These are phyloP conservation scores for Morpho achilles DNA, from an alignment of 2,888 invertebrate genomes.

Conservation along the genomic window DNA sequence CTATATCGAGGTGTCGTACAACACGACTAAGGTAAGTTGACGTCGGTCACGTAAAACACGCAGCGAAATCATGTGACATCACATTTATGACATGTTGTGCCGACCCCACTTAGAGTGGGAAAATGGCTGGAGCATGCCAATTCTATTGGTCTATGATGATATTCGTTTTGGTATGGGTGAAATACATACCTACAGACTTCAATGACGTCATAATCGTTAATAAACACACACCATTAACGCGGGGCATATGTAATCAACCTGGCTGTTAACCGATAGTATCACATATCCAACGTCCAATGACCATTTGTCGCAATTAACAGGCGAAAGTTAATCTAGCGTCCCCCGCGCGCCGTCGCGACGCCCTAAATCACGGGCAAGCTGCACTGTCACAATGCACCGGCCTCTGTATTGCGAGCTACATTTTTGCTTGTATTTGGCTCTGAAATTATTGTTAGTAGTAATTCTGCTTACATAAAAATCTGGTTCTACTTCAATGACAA, in stretches of 20 bases:
- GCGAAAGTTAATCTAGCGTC: conserved; percentile 60
- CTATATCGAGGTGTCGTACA: too few species aligned
- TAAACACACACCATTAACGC: conserved; percentile 5
- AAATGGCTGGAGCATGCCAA: too few species aligned
- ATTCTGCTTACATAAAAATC: too few species aligned
- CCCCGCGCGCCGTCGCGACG: conserved; percentile 53
- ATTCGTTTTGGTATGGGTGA: too few species aligned
- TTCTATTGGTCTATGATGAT: too few species aligned
- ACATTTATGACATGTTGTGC: too few species aligned
- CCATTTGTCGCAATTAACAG: conserved; percentile 70
- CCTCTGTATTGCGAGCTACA: conserved; percentile 14
- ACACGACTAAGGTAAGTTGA: too few species aligned
- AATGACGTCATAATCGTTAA: background rate
- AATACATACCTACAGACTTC: background rate
- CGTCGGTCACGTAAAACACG: too few species aligned
- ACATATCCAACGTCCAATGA: conserved; percentile 52
- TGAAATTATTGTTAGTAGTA: background rate
- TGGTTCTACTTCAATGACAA: too few species aligned
- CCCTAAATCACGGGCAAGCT: conserved; percentile 58
- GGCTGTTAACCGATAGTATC: conserved; percentile 30
- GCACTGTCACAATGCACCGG: conserved; percentile 35
- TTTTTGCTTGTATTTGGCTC: background rate
- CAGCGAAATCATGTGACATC: too few species aligned
- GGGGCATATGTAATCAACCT: conserved; percentile 11
- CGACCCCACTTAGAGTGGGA: too few species aligned